Base-by-base conservation (phyloP, 2,888 invertebrate species). In the Mimumesa dahlbomi region DNA sequence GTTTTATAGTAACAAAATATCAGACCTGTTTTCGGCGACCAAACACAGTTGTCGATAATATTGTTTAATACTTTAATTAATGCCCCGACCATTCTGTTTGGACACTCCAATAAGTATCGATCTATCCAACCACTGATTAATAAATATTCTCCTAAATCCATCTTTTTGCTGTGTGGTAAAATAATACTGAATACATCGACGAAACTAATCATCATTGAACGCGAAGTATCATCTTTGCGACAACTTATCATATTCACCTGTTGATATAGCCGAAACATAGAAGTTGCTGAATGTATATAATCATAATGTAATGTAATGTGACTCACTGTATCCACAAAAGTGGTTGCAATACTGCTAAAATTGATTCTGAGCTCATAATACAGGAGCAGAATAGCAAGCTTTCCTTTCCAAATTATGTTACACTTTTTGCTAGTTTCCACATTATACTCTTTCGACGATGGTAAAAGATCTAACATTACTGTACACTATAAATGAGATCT, bases 81-180 rank as follows among this genome's bases (percentile, higher is more conserved):
- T 4, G 71, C 68, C n/a, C 72, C 78, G n/a, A 82, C 74, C 62
- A 77, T 84, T 66, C 81, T 83, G 29, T 77, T 87, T 1, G 88
- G 77, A 63, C 86, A 87, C 40, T 84, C 85, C 42, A 82, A 54
- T 13, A 89, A 76, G 61, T 88, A 88, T 42, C 89, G 78, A 67
- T 89, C 89, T 25, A 89, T 82, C 88, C 89, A 89, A 6, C 89
- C 89, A 14, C 83, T 84, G 5, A 89, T 75, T 3, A 89, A 80
- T 16, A 75, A 50, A 40, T 88, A 72, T 56, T 88, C 87, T 13
- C 81, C 79, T 25, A 71, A 75, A 13, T 84, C 79, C 21, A 87
- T 73, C 48, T 78, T 70, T 34, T 81, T 77, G 34, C 79, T 85
- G 0, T 79, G 71, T 9, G 54, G 77, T 2, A 89, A 64, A 48